Evolutionary conservation across 2,113 vertebrate species (phyloP).

Genomic region (Myocastor coypus): DNA sequence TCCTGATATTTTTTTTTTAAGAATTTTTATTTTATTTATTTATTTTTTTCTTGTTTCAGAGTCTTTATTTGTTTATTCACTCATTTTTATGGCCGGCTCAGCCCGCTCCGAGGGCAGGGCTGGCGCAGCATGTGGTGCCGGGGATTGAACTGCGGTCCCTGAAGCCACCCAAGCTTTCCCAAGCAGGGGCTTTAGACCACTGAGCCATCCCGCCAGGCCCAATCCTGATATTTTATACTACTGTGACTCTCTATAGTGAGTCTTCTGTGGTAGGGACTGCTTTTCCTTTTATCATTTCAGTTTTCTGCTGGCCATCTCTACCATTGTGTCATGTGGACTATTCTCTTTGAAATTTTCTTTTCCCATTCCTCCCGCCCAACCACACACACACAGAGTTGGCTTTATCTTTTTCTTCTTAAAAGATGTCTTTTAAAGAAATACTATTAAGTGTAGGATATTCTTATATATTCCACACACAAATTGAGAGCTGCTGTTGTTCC

Average conservation of each 20-base stretch:
- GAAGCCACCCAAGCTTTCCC: no score
- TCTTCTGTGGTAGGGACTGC: background rate
- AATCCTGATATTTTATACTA: background rate
- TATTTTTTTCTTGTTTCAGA: no score
- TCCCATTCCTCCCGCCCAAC: background rate
- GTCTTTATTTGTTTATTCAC: no score
- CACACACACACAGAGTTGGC: background rate
- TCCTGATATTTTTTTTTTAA: background rate
- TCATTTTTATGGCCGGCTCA: no score
- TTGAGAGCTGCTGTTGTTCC: background rate
- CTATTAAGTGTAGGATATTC: background rate
- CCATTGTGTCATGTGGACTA: background rate
- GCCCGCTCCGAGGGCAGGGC: no score
- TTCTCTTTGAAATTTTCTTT: background rate
- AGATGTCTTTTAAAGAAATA: slow-evolving; percentile 48
- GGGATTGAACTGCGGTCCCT: no score
- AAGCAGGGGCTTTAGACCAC: no score
- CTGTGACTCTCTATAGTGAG: background rate
- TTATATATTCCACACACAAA: background rate
- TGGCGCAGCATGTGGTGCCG: no score
- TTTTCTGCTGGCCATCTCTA: background rate
- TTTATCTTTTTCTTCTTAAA: background rate
- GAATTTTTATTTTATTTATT: no score
- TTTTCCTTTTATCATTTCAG: background rate
- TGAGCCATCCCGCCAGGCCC: no score